Conservation (phyloP, 2,113 vertebrate genomes). For the Chrysemys picta region DNA sequence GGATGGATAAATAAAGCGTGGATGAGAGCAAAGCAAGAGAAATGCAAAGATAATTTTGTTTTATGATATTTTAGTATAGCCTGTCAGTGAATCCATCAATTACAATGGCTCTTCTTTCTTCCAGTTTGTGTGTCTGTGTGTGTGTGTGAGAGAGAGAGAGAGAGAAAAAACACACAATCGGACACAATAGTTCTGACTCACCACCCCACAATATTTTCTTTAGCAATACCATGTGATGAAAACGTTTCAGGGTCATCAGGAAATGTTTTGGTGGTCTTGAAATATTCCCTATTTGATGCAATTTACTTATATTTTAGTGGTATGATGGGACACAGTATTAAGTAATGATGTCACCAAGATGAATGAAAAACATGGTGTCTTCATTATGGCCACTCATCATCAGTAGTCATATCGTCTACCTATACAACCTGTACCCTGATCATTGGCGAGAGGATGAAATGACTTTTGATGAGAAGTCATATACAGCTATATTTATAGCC, state of each 20-base stretch:
- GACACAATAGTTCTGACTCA: neutral
- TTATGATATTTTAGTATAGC: neutral
- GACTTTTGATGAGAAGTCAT: no score
- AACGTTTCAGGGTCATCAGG: neutral
- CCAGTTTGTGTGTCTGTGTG: neutral
- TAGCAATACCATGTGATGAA: neutral
- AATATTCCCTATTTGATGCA: neutral
- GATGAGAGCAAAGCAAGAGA: neutral
- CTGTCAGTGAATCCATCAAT: neutral
- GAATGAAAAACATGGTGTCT: accelerated
- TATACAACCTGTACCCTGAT: neutral
- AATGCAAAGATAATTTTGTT: neutral
- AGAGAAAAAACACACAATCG: neutral
- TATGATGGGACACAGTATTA: neutral
- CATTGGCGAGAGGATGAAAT: neutral
- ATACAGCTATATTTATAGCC: neutral
- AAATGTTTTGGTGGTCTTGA: neutral
- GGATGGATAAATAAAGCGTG: neutral
- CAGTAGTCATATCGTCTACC: neutral
- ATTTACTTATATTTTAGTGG: neutral
- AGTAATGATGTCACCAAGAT: neutral
- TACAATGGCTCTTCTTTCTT: neutral
- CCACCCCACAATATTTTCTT: neutral
- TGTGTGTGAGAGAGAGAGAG: no score
- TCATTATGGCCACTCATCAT: accelerated